These are phyloP conservation scores for Zaprionus bogoriensis DNA, from an alignment of 2,888 invertebrate genomes.

Conservation along the genomic window DNA sequence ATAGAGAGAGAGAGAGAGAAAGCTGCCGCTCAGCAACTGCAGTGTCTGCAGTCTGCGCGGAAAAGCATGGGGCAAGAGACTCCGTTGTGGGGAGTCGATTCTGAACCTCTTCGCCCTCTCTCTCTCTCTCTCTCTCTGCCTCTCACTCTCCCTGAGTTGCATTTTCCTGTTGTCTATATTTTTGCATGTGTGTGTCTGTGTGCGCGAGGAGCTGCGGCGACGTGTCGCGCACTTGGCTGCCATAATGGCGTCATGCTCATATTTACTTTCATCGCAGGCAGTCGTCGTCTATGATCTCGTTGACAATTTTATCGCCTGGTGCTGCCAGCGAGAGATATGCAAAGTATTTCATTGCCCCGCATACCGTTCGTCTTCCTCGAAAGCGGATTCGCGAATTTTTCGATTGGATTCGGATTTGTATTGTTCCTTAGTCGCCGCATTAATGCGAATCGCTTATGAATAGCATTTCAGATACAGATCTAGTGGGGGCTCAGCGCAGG, in stretches of 20 bases:
- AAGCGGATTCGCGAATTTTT: conserved; percentile 7
- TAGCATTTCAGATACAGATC: background rate
- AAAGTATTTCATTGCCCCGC: conserved; percentile 70
- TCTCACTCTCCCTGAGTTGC: background rate
- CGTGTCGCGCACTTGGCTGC: conserved; percentile 64
- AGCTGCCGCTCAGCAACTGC: conserved; percentile 21
- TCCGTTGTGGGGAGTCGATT: background rate
- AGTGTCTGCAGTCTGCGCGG: background rate
- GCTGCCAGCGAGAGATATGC: conserved; percentile 67
- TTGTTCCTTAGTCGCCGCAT: conserved; percentile 5
- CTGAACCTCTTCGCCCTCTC: background rate
- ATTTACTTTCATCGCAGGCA: conserved; percentile 75
- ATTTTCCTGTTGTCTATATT: background rate
- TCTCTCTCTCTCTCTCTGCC: background rate
- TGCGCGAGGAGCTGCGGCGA: conserved; percentile 26
- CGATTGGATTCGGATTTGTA: conserved; percentile 21
- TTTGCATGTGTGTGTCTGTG: conserved; percentile 17
- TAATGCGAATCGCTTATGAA: too few species aligned
- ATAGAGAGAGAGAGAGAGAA: conserved; percentile 19
- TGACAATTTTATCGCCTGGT: conserved; percentile 77
- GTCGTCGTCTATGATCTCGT: conserved; percentile 69
- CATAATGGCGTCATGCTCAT: conserved; percentile 76
- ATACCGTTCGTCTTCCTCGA: conserved; percentile 52
- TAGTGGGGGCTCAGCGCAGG: background rate
- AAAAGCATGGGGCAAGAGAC: too few species aligned